A percentile compares a stretch with the other conserved stretches of the same genome.
phyloP scores from a whole-genome alignment of 2,113 vertebrate genomes.

The Oncorhynchus mykiss region DNA sequence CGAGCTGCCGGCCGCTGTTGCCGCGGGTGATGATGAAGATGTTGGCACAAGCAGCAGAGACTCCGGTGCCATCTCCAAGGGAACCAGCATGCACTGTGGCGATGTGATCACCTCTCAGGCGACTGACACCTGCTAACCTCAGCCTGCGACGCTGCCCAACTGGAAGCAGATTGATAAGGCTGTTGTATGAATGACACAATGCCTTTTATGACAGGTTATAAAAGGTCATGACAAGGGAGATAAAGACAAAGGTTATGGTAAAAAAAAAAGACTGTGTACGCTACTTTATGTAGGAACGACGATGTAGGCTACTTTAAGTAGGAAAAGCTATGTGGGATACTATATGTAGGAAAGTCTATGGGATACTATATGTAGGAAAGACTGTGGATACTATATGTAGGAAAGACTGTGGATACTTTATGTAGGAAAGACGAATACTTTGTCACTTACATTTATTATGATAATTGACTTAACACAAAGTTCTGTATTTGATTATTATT shows the following conservation, averaged over 20 bases:
- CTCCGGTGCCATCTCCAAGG: conserved; percentile 67
- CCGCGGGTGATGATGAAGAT: conserved; percentile 66
- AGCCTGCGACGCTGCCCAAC: conserved; percentile 9
- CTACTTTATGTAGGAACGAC: not conserved
- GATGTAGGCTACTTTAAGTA: not conserved
- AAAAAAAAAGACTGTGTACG: too few relatives aligned
- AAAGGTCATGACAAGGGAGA: not conserved
- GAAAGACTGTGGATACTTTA: too few relatives aligned
- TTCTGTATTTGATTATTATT: not conserved
- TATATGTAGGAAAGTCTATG: too few relatives aligned
- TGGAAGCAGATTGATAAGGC: conserved; percentile 14
- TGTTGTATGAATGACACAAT: not conserved
- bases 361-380: too few relatives aligned
- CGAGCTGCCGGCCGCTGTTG: conserved; percentile 54
- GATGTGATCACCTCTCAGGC: conserved; percentile 62
- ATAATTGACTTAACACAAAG: not conserved
- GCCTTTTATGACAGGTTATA: conserved; percentile 7
- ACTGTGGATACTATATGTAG: too few relatives aligned
- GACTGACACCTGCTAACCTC: conserved; percentile 62
- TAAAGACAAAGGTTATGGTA: too few relatives aligned
- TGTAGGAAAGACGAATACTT: too few relatives aligned
- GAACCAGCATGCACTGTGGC: conserved; percentile 57
- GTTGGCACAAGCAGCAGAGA: conserved; percentile 59
- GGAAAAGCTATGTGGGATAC: not conserved
- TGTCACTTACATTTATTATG: not conserved